phyloP scores from a whole-genome alignment of 2,797 vertebrate genomes.

The Gallinago stenura region DNA sequence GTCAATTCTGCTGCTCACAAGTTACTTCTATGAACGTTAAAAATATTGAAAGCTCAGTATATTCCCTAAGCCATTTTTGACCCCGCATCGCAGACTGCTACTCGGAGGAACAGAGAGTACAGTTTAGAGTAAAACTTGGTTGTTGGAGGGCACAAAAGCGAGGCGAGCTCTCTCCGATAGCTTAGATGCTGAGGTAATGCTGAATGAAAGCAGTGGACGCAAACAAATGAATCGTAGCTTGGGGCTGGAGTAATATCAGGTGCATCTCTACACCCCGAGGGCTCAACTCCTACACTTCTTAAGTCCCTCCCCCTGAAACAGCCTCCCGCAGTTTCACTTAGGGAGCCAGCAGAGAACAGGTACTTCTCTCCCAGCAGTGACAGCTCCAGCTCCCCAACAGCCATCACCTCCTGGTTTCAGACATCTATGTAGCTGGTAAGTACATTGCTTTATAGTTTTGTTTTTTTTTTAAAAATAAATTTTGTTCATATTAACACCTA shows the following conservation, averaged over 20 bases:
- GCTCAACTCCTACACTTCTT: constrained; percentile 90
- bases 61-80: background rate
- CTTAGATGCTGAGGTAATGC: constrained; percentile 66
- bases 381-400: constrained; percentile 60
- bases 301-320: constrained; percentile 91
- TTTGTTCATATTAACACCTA: accelerated
- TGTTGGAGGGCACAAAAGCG: constrained; percentile 62
- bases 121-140: constrained; percentile 8
- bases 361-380: constrained; percentile 76
- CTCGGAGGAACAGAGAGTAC: background rate
- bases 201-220: constrained; percentile 75
- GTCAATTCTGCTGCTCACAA: background rate
- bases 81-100: background rate
- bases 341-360: constrained; percentile 80
- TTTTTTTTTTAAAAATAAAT: background rate
- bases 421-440: constrained; percentile 73
- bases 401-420: constrained; percentile 7
- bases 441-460: constrained; percentile 5
- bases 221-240: constrained; percentile 92
- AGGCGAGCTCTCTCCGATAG: constrained; percentile 39
- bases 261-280: constrained; percentile 95
- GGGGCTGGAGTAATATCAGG: constrained; percentile 95
- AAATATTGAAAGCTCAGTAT: background rate
- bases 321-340: constrained; percentile 87
- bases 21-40: background rate